Evolutionary conservation across 2,888 invertebrate genomes (phyloP).

Genomic region (Panorpa germanica): DNA sequence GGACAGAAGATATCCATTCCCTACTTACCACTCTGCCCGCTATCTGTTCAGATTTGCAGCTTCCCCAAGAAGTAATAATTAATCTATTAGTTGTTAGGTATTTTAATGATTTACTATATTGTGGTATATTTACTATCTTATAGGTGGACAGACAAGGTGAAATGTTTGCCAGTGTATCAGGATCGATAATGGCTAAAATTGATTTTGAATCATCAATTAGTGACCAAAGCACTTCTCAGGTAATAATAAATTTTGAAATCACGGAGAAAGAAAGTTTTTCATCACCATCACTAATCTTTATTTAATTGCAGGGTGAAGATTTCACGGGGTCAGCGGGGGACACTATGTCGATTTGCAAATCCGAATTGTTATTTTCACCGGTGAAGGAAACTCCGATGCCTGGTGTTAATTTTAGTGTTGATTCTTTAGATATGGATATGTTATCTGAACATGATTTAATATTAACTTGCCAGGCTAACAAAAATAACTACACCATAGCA

Average conservation of each 20-base stretch:
- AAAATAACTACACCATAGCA: slow-evolving; percentile 88
- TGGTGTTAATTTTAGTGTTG: slow-evolving; percentile 72
- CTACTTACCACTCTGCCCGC: slow-evolving; percentile 60
- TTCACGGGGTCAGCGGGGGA: slow-evolving; percentile 50
- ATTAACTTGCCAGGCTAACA: slow-evolving; percentile 79
- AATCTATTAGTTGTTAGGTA: slow-evolving; percentile 3
- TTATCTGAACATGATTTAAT: slow-evolving; percentile 62
- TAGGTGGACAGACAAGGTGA: slow-evolving; percentile 61
- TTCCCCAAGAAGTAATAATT: slow-evolving; percentile 22
- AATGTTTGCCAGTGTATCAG: slow-evolving; percentile 66
- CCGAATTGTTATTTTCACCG: slow-evolving; percentile 78
- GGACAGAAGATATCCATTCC: slow-evolving; percentile 79
- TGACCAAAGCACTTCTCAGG: slow-evolving; percentile 57
- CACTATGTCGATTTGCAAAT: slow-evolving; percentile 82
- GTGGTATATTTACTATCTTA: too few relatives aligned
- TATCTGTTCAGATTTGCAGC: too few relatives aligned
- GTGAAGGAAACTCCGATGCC: slow-evolving; percentile 60
- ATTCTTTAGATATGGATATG: slow-evolving; percentile 75
- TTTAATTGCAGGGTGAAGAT: slow-evolving; percentile 42
- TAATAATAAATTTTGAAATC: slow-evolving; percentile 29
- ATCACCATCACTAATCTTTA: slow-evolving; percentile 14
- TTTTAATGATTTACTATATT: slow-evolving; percentile 9
- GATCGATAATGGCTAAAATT: slow-evolving; percentile 64
- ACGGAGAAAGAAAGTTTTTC: slow-evolving; percentile 17
- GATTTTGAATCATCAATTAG: slow-evolving; percentile 58